These are phyloP conservation scores for Tachina grossa DNA, from an alignment of 2,888 invertebrate species.

Conservation along the genomic window DNA sequence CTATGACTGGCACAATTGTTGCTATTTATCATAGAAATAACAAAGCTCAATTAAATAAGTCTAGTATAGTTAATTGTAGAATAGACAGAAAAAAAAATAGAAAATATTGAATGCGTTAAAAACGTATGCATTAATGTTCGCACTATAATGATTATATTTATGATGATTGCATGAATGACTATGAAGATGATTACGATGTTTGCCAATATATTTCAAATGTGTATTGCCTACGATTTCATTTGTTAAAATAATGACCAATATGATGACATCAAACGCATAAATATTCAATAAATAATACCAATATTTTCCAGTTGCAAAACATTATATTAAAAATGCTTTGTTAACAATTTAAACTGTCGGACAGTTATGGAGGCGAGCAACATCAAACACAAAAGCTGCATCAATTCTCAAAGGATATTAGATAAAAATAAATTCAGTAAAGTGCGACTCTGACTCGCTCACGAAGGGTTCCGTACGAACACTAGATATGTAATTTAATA, in stretches of 20 bases:
- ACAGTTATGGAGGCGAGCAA: too few species aligned
- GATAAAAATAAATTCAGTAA: too few species aligned
- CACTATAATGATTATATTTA: neutral
- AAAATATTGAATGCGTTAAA: neutral
- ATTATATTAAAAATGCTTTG: constrained; percentile 24
- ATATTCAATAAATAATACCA: constrained; percentile 74
- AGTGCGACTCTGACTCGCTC: too few species aligned
- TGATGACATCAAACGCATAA: constrained; percentile 77
- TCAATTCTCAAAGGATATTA: too few species aligned
- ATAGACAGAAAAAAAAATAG: too few species aligned
- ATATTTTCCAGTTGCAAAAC: constrained; percentile 26
- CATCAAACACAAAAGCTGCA: too few species aligned
- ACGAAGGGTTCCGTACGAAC: too few species aligned
- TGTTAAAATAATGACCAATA: constrained; percentile 52
- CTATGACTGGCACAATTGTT: constrained; percentile 52
- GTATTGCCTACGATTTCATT: constrained; percentile 22
- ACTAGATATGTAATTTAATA: too few species aligned
- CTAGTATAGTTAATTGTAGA: constrained; percentile 27
- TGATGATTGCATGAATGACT: constrained; percentile 2
- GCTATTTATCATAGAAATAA: constrained; percentile 35
- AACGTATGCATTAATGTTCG: neutral
- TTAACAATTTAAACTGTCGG: constrained; percentile 28
- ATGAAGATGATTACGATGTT: neutral
- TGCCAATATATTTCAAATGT: too few species aligned
- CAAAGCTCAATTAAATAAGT: constrained; percentile 31